Evolutionary conservation across 1,140 invertebrate genomes (phyloP).

Genomic region (Leptestheria dahalacensis): DNA sequence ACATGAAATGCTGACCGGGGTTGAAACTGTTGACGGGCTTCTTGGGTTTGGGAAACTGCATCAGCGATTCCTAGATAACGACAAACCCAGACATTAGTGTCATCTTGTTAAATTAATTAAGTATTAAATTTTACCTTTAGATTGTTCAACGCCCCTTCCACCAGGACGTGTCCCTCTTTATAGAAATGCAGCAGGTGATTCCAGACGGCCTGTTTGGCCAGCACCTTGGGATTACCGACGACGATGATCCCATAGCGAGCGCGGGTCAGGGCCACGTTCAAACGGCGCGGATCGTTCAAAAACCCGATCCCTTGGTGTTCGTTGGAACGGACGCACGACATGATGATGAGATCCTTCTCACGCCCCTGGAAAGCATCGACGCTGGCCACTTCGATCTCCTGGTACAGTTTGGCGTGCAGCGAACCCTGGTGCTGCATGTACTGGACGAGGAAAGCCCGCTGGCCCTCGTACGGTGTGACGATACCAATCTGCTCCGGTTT

Average conservation of each 20-base stretch:
- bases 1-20: slow-evolving; percentile 94
- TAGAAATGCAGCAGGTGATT: slow-evolving; percentile 95
- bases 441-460: slow-evolving; percentile 91
- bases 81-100: no score
- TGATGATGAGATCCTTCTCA: slow-evolving; percentile 98
- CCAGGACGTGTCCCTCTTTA: slow-evolving; percentile 93
- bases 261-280: slow-evolving; percentile 95
- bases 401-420: slow-evolving; percentile 89
- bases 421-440: slow-evolving; percentile 99
- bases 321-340: slow-evolving; percentile 76
- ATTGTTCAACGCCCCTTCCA: slow-evolving; percentile 95
- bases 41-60: slow-evolving; percentile 94
- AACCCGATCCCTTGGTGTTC: slow-evolving; percentile 88
- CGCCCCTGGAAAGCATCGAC: slow-evolving; percentile 80
- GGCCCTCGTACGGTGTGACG: slow-evolving; percentile 97
- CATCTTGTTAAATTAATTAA: no score
- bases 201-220: slow-evolving; percentile 96
- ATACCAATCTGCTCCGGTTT: slow-evolving; percentile 99
- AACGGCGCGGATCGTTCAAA: slow-evolving; percentile 86
- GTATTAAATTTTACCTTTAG: slow-evolving; percentile 35
- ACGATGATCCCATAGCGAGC: slow-evolving; percentile 97
- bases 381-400: slow-evolving; percentile 98
- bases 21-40: slow-evolving; percentile 85
- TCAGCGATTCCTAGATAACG: slow-evolving; percentile 61
- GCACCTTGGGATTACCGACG: slow-evolving; percentile 96